phyloP scores from a whole-genome alignment of 2,113 vertebrate species.

The Willisornis vidua region DNA sequence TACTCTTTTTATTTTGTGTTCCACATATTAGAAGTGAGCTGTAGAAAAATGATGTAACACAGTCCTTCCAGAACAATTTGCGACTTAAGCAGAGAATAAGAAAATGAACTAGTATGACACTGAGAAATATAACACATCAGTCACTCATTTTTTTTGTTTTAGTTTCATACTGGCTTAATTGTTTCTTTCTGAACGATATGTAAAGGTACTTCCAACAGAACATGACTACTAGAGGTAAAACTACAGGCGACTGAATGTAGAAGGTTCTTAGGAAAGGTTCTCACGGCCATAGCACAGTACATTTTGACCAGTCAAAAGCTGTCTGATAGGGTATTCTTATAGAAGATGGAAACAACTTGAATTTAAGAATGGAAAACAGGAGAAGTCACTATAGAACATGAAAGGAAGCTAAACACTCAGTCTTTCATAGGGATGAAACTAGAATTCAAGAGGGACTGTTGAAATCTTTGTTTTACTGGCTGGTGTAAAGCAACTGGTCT shows the following conservation, averaged over 20 bases:
- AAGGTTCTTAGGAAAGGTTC: not conserved
- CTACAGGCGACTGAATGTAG: not conserved
- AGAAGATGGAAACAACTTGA: not conserved
- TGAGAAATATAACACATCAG: not conserved
- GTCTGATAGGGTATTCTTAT: not conserved
- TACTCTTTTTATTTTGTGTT: not conserved
- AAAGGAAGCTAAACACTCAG: not conserved
- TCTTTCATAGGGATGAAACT: not conserved
- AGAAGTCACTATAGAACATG: not conserved
- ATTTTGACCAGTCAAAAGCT: not conserved
- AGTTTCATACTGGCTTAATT: not conserved
- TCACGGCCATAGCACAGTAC: not conserved
- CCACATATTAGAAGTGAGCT: not conserved
- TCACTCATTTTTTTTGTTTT: not conserved
- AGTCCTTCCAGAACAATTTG: not conserved
- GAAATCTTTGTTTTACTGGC: not conserved
- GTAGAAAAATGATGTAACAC: not conserved
- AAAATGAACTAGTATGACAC: not conserved
- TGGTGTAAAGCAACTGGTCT: not conserved
- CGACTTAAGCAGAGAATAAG: not conserved
- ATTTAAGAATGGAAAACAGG: not conserved
- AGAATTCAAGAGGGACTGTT: not conserved
- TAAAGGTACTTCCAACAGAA: not conserved
- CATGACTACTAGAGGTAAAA: not conserved
- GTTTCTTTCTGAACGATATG: not conserved